A percentile compares a stretch with the other conserved stretches of the same genome.
phyloP scores from a whole-genome alignment of 2,797 vertebrate genomes.

The Pelochelys cantorii region DNA sequence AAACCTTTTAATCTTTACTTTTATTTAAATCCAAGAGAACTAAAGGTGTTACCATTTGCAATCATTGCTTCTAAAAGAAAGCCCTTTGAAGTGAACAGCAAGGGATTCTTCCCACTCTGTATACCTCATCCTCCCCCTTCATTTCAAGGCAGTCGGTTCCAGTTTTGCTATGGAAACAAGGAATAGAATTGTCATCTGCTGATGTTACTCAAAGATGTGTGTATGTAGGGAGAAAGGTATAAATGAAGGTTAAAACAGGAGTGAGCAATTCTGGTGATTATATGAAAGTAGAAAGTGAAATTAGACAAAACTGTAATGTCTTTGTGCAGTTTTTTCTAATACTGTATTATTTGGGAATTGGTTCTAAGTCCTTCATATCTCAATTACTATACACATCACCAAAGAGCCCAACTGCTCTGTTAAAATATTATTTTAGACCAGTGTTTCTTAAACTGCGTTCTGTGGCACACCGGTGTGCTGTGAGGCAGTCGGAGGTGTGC shows the following conservation, averaged over 20 bases:
- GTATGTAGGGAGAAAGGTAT: rapidly evolving
- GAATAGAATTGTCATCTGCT: not conserved
- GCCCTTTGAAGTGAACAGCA: slow-evolving; percentile 1
- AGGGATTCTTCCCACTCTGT: not conserved
- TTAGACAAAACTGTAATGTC: not conserved
- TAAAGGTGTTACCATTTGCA: not conserved
- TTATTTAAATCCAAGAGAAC: slow-evolving; percentile 42
- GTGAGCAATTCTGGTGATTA: not conserved
- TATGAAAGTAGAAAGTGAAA: not conserved
- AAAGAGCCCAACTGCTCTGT: not conserved
- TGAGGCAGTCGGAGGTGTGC: too few species aligned
- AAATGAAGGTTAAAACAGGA: slow-evolving; percentile 16
- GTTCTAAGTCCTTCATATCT: not conserved
- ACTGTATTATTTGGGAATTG: not conserved
- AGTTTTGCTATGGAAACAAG: not conserved
- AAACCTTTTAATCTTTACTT: slow-evolving; percentile 22
- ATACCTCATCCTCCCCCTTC: not conserved
- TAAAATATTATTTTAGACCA: not conserved
- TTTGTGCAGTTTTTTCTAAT: not conserved
- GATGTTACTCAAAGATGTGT: not conserved
- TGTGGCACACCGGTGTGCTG: too few species aligned
- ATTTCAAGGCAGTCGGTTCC: slow-evolving; percentile 1
- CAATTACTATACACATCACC: not conserved
- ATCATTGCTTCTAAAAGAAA: slow-evolving; percentile 13
- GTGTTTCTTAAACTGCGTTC: too few species aligned